Conservation (phyloP, 2,888 invertebrate genomes). For the Gymnosoma rotundatum region DNA sequence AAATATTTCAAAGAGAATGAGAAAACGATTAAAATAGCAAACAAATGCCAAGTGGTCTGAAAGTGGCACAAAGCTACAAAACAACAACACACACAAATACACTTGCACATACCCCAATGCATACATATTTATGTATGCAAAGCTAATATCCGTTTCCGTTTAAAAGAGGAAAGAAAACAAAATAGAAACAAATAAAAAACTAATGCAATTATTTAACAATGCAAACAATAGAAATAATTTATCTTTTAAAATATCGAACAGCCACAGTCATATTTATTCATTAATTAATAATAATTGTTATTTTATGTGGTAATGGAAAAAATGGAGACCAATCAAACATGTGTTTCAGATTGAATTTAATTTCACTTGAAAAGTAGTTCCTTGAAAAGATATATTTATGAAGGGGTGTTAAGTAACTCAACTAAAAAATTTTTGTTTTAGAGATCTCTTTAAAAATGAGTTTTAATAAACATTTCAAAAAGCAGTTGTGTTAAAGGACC, state of each 20-base stretch:
- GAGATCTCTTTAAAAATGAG: too few relatives aligned
- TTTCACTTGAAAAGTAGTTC: too few relatives aligned
- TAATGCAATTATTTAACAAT: conserved; percentile 48
- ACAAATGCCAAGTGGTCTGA: conserved; percentile 44
- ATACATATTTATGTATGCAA: background rate
- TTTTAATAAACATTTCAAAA: too few relatives aligned
- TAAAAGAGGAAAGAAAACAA: background rate
- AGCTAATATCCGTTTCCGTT: conserved; percentile 62
- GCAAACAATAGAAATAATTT: conserved; percentile 44
- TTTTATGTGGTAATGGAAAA: background rate
- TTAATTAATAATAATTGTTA: conserved; percentile 30
- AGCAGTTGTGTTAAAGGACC: too few relatives aligned
- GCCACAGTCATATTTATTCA: conserved; percentile 6
- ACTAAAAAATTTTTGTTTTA: too few relatives aligned
- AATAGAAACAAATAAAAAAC: conserved; percentile 6
- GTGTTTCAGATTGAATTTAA: background rate
- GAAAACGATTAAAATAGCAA: conserved; percentile 47
- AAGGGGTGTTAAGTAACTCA: too few relatives aligned
- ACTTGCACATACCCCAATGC: background rate
- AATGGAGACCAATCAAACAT: background rate
- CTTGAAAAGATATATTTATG: too few relatives aligned
- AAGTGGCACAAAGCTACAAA: conserved; percentile 22
- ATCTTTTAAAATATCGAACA: conserved; percentile 34
- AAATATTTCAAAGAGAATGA: conserved; percentile 7
- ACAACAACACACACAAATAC: background rate